A percentile compares a stretch with the other conserved stretches of the same genome.
phyloP scores from a whole-genome alignment of 2,888 invertebrate species.

The Ferrisia virgata region DNA sequence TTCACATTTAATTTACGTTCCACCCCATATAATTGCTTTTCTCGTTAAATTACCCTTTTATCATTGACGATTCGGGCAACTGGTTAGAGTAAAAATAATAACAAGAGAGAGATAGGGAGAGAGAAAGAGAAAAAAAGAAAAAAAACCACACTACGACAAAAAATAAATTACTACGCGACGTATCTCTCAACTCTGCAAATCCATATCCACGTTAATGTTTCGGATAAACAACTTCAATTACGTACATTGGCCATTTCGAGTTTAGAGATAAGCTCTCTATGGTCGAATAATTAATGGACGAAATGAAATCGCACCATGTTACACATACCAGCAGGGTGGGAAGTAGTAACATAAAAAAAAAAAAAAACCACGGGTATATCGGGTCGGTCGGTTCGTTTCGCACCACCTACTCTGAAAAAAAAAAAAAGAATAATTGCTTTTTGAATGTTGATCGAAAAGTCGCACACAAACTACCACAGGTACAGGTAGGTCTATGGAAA shows the following conservation, averaged over 20 bases:
- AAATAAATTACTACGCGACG: not conserved
- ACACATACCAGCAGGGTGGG: not conserved
- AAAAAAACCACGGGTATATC: not conserved
- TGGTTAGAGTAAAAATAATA: not conserved
- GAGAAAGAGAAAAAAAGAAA: not conserved
- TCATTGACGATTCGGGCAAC: not conserved
- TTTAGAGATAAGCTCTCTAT: not conserved
- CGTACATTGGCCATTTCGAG: constrained; percentile 5
- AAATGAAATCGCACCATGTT: constrained; percentile 14
- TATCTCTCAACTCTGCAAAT: not conserved
- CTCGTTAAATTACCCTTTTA: constrained; percentile 9
- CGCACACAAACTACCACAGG: not conserved
- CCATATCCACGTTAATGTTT: constrained; percentile 7
- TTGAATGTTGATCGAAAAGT: constrained; percentile 10
- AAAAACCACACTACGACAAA: not conserved
- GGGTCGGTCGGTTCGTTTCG: not conserved
- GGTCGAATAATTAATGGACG: not conserved
- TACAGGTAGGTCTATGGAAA: too few species aligned
- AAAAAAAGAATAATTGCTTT: constrained; percentile 10
- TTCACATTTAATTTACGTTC: constrained; percentile 5
- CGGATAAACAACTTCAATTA: not conserved
- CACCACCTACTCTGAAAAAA: constrained; percentile 4
- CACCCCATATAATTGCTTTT: not conserved
- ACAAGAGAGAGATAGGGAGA: not conserved
- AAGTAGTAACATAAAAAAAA: not conserved